A percentile compares a stretch with the other conserved stretches of the same genome.
Evolutionary conservation across 1,140 invertebrate genomes (phyloP).

Genomic region (Drosophila triauraria): DNA sequence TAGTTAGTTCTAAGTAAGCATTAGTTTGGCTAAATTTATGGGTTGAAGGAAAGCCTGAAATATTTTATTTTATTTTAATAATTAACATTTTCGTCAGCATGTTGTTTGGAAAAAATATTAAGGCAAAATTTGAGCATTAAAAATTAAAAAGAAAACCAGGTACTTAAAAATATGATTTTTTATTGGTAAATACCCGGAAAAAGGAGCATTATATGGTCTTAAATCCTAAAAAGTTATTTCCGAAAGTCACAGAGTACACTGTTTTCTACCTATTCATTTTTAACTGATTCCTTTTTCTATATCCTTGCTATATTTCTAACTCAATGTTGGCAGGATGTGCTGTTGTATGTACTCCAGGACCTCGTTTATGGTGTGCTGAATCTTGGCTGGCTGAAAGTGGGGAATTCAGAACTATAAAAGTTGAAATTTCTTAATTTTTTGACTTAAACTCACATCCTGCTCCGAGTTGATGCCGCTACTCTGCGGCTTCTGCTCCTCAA

Average conservation of each 20-base stretch:
- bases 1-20: too few relatives aligned
- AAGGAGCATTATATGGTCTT: background rate
- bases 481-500: background rate
- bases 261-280: background rate
- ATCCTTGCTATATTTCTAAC: background rate
- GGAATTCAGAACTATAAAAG: background rate
- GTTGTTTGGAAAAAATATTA: background rate
- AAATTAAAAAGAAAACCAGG: background rate
- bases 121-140: background rate
- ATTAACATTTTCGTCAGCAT: too few relatives aligned
- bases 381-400: conserved; percentile 43
- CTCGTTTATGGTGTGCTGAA: conserved; percentile 65
- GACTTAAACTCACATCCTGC: conserved; percentile 52
- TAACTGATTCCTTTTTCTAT: background rate
- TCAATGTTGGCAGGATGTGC: conserved; percentile 61
- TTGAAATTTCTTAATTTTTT: too few relatives aligned
- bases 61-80: too few relatives aligned
- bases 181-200: background rate
- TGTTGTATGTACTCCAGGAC: conserved; percentile 78
- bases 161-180: background rate
- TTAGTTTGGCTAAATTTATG: too few relatives aligned
- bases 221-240: background rate
- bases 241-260: background rate
- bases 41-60: too few relatives aligned
- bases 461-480: conserved; percentile 28